These are phyloP conservation scores for Poeciliopsis infans DNA, from an alignment of 2,797 vertebrate species.

Conservation along the genomic window DNA sequence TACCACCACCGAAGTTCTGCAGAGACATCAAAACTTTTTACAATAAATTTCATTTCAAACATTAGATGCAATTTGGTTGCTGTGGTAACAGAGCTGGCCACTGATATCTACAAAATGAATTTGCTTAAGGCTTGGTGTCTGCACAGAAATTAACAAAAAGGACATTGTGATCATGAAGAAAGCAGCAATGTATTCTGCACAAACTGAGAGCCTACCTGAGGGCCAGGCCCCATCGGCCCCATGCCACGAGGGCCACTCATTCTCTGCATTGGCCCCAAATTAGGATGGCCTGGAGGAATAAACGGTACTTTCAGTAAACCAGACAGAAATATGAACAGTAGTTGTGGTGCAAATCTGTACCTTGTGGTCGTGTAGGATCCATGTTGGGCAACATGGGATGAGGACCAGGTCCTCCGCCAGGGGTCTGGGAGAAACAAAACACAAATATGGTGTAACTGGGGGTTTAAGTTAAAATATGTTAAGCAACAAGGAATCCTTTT, in stretches of 20 bases:
- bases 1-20: constrained; percentile 97
- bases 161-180: neutral
- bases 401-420: constrained; percentile 93
- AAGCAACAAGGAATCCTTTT: neutral
- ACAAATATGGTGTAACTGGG: neutral
- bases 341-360: constrained; percentile 62
- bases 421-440: constrained; percentile 80
- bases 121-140: constrained; percentile 1
- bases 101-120: neutral
- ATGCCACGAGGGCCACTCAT: constrained; percentile 98
- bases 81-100: neutral
- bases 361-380: constrained; percentile 98
- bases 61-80: neutral
- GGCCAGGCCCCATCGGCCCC: constrained; percentile 97
- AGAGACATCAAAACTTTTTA: constrained; percentile 28
- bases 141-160: neutral
- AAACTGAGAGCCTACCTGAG: constrained; percentile 85
- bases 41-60: neutral
- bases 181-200: neutral
- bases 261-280: constrained; percentile 97
- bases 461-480: neutral
- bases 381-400: constrained; percentile 98
- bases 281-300: constrained; percentile 85
- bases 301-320: neutral
- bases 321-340: constrained; percentile 4